Percentiles rank a stretch among this genome's conserved stretches.
Conservation (phyloP, 2,113 vertebrate genomes). For the Eidolon helvum region DNA sequence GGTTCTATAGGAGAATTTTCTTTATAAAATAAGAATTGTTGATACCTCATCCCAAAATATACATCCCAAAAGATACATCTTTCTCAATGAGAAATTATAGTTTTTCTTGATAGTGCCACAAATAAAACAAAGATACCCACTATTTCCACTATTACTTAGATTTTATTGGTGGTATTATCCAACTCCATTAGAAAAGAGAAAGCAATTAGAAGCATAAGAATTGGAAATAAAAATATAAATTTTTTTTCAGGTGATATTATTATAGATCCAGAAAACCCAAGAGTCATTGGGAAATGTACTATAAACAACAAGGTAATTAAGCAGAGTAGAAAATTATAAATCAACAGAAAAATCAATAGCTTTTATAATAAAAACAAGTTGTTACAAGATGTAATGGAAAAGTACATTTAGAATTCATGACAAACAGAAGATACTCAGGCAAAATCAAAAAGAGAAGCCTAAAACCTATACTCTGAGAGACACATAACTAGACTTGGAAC, state of each 20-base stretch:
- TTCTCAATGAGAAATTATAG: background rate
- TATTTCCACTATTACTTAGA: background rate
- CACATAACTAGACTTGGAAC: background rate
- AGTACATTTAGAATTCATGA: background rate
- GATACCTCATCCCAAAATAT: background rate
- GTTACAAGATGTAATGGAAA: background rate
- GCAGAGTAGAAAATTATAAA: constrained; percentile 7
- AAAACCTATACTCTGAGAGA: background rate
- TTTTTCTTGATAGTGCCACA: background rate
- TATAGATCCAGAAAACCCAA: background rate
- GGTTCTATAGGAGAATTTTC: background rate
- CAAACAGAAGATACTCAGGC: background rate
- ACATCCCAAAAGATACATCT: background rate
- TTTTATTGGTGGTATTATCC: background rate
- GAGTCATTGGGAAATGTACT: background rate
- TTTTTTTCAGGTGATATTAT: background rate
- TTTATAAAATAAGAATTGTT: background rate
- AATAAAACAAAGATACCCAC: background rate
- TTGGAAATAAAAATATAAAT: background rate
- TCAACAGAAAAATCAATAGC: background rate
- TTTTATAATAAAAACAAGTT: background rate
- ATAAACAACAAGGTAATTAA: background rate
- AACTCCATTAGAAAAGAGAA: constrained; percentile 36
- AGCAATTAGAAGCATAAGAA: background rate
- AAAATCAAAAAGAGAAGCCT: background rate